These are phyloP conservation scores for Harpagifer antarcticus DNA, from an alignment of 2,797 vertebrate species.

Conservation along the genomic window DNA sequence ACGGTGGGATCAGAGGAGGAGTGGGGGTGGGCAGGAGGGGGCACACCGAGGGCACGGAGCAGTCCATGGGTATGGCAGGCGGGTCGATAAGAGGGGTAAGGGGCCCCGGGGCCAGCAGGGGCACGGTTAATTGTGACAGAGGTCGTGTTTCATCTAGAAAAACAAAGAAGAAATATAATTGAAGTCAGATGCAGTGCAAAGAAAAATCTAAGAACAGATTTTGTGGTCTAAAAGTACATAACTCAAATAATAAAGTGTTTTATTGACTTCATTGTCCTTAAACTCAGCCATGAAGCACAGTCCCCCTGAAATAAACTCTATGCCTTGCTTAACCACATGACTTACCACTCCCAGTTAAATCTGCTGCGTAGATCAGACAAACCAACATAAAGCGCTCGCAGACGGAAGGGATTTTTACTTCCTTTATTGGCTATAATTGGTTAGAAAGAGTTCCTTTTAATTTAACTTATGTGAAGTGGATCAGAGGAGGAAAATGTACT, in stretches of 20 bases:
- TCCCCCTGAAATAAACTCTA: conserved; percentile 12
- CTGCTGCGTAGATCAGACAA: conserved; percentile 55
- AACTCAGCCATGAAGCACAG: conserved; percentile 21
- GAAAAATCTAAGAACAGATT: conserved; percentile 15
- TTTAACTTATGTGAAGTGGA: conserved; percentile 36
- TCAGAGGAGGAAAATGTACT: conserved; percentile 15
- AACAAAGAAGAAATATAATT: conserved; percentile 20
- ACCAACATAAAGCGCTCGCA: conserved; percentile 42
- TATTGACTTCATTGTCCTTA: conserved; percentile 39
- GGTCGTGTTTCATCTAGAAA: conserved; percentile 78
- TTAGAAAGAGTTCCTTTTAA: conserved; percentile 56
- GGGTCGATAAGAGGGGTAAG: conserved; percentile 70
- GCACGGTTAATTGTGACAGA: conserved; percentile 74
- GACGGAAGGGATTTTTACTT: conserved; percentile 48
- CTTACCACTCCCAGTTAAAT: conserved; percentile 41
- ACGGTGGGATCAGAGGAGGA: conserved; percentile 62
- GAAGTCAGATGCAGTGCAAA: conserved; percentile 6
- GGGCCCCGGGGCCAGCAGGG: conserved; percentile 71
- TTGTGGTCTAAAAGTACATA: conserved; percentile 5
- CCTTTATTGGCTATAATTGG: conserved; percentile 29
- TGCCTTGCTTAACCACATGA: conserved; percentile 44
- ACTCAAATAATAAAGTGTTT: conserved; percentile 42
- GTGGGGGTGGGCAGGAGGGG: conserved; percentile 72
- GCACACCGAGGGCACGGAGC: conserved; percentile 68
- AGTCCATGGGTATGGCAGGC: conserved; percentile 80